These are phyloP conservation scores for Boloria selene DNA, from an alignment of 2,888 invertebrate species.

Conservation along the genomic window DNA sequence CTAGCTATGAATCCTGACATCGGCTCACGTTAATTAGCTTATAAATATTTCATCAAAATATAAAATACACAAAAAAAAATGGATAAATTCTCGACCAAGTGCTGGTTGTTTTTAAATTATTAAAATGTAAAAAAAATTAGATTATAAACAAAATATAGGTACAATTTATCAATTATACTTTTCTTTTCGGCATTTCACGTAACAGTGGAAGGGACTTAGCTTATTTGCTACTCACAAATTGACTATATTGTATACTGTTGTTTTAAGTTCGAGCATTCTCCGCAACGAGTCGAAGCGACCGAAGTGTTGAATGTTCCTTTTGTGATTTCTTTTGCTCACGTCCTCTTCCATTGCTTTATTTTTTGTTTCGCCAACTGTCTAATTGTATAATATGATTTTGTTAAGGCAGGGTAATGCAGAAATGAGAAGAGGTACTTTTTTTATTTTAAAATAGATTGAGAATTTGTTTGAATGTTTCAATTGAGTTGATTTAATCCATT, in stretches of 20 bases:
- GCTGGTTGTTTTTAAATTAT: constrained; percentile 83
- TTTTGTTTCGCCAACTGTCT: constrained; percentile 76
- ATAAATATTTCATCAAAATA: constrained; percentile 83
- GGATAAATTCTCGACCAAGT: constrained; percentile 82
- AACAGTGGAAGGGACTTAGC: constrained; percentile 71
- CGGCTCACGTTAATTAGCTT: constrained; percentile 83
- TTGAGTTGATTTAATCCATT: constrained; percentile 80
- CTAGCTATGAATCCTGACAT: constrained; percentile 83
- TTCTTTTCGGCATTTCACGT: constrained; percentile 79
- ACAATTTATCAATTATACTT: constrained; percentile 82
- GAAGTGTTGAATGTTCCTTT: constrained; percentile 66
- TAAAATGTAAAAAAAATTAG: constrained; percentile 83
- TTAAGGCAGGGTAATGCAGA: constrained; percentile 81
- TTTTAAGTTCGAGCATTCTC: constrained; percentile 44
- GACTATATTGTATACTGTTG: constrained; percentile 53
- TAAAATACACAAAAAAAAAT: constrained; percentile 81
- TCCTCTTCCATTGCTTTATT: constrained; percentile 77
- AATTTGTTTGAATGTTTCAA: constrained; percentile 80
- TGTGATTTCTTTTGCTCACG: constrained; percentile 79
- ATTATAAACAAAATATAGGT: constrained; percentile 82
- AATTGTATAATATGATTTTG: constrained; percentile 78
- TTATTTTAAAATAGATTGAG: constrained; percentile 70
- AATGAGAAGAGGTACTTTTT: constrained; percentile 80
- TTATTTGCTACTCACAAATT: constrained; percentile 60
- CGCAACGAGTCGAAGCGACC: constrained; percentile 53